Conservation (phyloP, 2,888 invertebrate species). For the Carterocephalus palaemon region DNA sequence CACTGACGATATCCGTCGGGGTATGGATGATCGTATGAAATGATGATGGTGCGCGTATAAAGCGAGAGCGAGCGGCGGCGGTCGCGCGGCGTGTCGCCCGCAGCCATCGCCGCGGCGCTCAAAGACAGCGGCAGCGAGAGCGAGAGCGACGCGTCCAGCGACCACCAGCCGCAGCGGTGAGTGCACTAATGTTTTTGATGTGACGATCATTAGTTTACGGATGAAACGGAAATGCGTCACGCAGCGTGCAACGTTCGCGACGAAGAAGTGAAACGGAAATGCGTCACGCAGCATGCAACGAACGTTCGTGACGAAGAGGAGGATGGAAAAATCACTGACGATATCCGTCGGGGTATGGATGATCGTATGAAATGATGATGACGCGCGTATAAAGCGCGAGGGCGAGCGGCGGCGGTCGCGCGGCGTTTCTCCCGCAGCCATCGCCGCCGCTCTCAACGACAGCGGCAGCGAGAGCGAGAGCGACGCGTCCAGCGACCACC, state of each 20-base stretch:
- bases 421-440: conserved; percentile 60
- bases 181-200: conserved; percentile 13
- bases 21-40: no score
- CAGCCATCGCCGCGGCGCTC: conserved; percentile 57
- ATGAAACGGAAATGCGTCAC: no score
- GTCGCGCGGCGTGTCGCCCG: conserved; percentile 55
- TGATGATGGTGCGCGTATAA: conserved; percentile 40
- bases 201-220: no score
- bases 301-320: no score
- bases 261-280: no score
- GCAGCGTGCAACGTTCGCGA: no score
- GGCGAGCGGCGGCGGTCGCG: conserved; percentile 41
- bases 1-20: no score
- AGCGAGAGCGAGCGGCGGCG: conserved; percentile 42
- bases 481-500: conserved; percentile 48
- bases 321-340: no score
- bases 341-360: no score
- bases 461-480: conserved; percentile 49
- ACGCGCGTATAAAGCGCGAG: conserved; percentile 42
- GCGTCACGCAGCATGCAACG: no score
- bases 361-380: no score
- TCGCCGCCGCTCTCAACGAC: conserved; percentile 56
- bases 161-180: conserved; percentile 35
- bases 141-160: conserved; percentile 67
- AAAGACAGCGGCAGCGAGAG: conserved; percentile 51